Base-by-base conservation (phyloP, 1,140 invertebrate species). In the Euura saliciscinereae region DNA sequence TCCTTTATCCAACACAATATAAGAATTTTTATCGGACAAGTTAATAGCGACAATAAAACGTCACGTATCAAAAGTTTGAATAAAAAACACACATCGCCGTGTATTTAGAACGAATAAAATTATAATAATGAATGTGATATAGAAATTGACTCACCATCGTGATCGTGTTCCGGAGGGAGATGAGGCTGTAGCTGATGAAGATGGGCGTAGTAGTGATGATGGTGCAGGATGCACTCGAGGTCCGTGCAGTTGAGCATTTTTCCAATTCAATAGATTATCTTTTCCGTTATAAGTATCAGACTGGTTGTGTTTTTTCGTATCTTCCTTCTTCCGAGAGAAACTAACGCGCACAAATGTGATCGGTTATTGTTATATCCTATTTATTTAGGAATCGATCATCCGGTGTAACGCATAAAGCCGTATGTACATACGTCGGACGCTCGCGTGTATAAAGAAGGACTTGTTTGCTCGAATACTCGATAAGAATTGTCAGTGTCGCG, bases 201-300 rank as follows among this genome's bases (percentile, higher is more conserved):
- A 86, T 93, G 91, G 51, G 91, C 91, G 82, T 93, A 92, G 80
- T 93, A 92, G 79, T 93, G 92, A 80, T 93, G 91, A 83, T 93
- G 91, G 87, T 93, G 92, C 81, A 93, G 86, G 82, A 93, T 92
- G 88, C 92, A 94, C 88, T 92, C 92, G 83, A 93, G 88, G 88
- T 93, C 92, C 51, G 92, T 93, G 85, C 92, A 94, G 85, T 94
- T 94, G 84, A 94, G 88, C 92, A 94, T 94, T 74, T 83, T 87
- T 43, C n/a, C 46, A 65, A 65, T 67, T 28, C 28, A 28, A 28
- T 28, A 28, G 28, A 28, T 28, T 28, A 28, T 28, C 28, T 28
- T 28, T 28, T 28, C 28, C 28, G 28, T 28, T 28, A 28, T 28
- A 28, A 28, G 28, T 28, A 28, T 28, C 28, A 28, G 28, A 28